Conservation (phyloP, 2,888 invertebrate genomes). For the Pristionchus fissidentatus region DNA sequence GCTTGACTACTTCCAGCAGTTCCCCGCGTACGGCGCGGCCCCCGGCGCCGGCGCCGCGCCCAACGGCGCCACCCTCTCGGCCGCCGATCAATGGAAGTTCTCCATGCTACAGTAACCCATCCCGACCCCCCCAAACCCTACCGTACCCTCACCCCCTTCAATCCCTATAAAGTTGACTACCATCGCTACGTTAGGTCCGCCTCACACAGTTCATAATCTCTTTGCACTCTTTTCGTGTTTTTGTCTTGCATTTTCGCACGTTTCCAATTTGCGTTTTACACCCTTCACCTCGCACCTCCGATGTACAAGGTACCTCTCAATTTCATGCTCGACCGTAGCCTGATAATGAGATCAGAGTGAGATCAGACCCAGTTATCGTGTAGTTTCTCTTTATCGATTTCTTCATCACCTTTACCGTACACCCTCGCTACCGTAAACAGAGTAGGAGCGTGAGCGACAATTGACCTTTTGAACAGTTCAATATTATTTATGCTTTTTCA, state of each 20-base stretch:
- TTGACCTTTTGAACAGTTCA: constrained; percentile 23
- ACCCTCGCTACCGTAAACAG: constrained; percentile 10
- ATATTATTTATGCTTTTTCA: neutral
- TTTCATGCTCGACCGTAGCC: neutral
- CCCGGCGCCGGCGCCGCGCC: neutral
- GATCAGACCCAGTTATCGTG: neutral
- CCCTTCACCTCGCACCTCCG: neutral
- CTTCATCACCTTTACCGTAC: neutral
- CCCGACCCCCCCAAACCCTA: neutral
- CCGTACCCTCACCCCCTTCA: neutral
- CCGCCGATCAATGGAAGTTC: constrained; percentile 31
- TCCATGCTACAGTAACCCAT: constrained; percentile 44
- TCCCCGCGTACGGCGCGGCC: neutral
- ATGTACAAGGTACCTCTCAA: neutral
- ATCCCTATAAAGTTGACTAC: neutral
- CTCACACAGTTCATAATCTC: constrained; percentile 2
- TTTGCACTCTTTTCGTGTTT: neutral
- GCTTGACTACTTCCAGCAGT: constrained; percentile 15
- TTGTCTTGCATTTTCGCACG: neutral
- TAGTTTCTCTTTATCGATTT: neutral
- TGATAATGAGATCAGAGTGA: constrained; percentile 20
- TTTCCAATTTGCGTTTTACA: neutral
- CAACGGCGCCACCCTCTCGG: neutral
- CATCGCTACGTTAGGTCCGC: neutral
- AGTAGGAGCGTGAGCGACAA: constrained; percentile 16